Evolutionary conservation across 1,140 invertebrate genomes (phyloP), one percentile per base, ranked within the genome.

Genomic region (Diachasma alloeum): DNA sequence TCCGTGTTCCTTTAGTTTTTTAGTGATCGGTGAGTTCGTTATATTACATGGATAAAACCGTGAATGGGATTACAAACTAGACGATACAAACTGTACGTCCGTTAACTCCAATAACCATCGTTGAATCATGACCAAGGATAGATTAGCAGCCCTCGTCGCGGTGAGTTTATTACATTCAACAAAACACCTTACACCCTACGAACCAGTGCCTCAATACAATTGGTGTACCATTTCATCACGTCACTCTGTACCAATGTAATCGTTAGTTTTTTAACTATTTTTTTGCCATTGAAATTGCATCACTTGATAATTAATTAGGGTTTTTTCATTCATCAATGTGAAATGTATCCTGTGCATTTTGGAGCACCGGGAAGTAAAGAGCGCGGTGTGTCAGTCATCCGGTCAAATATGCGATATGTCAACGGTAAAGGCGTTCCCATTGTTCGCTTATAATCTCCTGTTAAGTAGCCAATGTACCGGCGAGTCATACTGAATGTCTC

Each of bases 81-180:
- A 85, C 81, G 83, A 76, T 82, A 78, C 83, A 79, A 81, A 74
- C 83, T 81, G 83, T 84, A 84, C 84, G 83, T 80, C 82, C 81
- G 84, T 82, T 87, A 84, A 87, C 82, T 87, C 80, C 80, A 83
- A 82, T 68, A 86, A 80, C 84, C 81, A 83, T 85, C 90, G 88
- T 83, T 91, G 91, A 94, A 63, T 91, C 91, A 98, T 98, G 97
- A 97, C 96, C 90, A 98, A 98, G 93, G 97, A 98, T 93, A 96
- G 97, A 94, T 96, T 98, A 93, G 96, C 96, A 92, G 97, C 96
- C 89, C 93, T 98, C 83, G 95, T 96, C 93, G 96, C 96, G 93
- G 96, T 97, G 92, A 94, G 94, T 88, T 77, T 36, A 70, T 67
- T 26, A 37, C 22, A 67, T 68, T 39, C 69, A 72, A 78, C 77